Base-by-base conservation (phyloP, 2,888 invertebrate genomes). In the Beris chalybata region DNA sequence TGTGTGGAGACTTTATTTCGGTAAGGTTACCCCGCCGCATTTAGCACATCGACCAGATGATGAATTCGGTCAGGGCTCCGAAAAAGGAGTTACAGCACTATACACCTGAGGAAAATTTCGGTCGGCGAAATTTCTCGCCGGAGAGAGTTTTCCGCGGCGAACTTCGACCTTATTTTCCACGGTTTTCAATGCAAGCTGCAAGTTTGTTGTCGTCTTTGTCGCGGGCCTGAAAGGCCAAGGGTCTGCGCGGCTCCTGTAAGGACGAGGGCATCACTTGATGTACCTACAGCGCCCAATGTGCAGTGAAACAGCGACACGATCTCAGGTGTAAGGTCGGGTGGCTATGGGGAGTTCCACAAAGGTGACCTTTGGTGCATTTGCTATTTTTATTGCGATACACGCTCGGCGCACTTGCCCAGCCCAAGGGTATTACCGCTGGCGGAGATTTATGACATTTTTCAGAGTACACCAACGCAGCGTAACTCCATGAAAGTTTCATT, bases 281-380 rank as follows among this genome's bases (percentile, higher is more conserved):
- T 38, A 9, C n/a, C n/a, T n/a, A n/a, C 38, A 38, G 38, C 38
- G 38, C 38, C 38, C 22, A 9, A 7, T 38, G 38, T 38, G 38
- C 38, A 38, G 22, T 38, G 9, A 4, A 7, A 9, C 38, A 38
- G 7, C 9, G 38, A 38, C 38, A 7, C 38, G 5, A 5, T 38
- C 38, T 38, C 9, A 22, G 52, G 52, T 52, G 22, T 52, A 4
- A 22, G 22, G 22, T 22, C 53, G 12, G 6, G 7, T 53, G 53
- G 30, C 22, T 29, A 30, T 5, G 53, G 7, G 6, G 30, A 30
- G 53, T 9, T 1, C 15, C 50, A 5, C 53, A 30, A 53, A 29
- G 53, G 30, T 53, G 30, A 53, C 53, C 53, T 53, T 53, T 53
- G 53, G 31, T 53, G 53, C 53, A 53, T 30, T 53, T 53, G 29